Conservation (phyloP, 1,140 invertebrate genomes). For the Heliconius congener region DNA sequence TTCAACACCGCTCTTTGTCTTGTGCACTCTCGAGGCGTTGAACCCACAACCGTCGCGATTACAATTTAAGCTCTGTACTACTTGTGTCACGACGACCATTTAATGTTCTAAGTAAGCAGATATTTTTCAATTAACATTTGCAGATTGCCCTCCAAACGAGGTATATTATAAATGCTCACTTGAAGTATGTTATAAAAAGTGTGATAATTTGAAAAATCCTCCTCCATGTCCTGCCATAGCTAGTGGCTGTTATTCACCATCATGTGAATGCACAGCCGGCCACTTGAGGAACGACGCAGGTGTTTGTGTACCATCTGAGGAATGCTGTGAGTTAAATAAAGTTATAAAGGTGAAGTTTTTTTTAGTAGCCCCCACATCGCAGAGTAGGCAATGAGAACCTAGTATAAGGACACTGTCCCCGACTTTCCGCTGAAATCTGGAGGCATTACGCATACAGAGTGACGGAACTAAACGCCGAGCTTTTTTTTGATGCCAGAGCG, state of each 20-base stretch:
- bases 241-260: conserved; percentile 36
- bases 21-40: no score
- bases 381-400: no score
- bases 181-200: conserved; percentile 44
- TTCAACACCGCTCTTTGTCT: no score
- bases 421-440: no score
- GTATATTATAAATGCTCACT: conserved; percentile 42
- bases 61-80: no score
- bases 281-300: conserved; percentile 43
- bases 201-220: conserved; percentile 32
- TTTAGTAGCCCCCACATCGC: no score
- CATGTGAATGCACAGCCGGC: conserved; percentile 39
- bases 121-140: not conserved
- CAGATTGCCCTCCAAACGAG: conserved; percentile 47
- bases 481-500: no score
- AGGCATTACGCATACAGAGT: no score
- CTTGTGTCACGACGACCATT: not conserved
- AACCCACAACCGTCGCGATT: no score
- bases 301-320: conserved; percentile 36
- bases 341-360: not conserved
- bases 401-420: no score
- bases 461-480: no score
- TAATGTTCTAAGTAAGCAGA: not conserved
- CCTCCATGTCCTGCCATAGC: conserved; percentile 38
- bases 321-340: conserved; percentile 30